Percentiles rank a stretch among this genome's conserved stretches.
Evolutionary conservation across 2,888 invertebrate species (phyloP).

Genomic region (Actias luna): DNA sequence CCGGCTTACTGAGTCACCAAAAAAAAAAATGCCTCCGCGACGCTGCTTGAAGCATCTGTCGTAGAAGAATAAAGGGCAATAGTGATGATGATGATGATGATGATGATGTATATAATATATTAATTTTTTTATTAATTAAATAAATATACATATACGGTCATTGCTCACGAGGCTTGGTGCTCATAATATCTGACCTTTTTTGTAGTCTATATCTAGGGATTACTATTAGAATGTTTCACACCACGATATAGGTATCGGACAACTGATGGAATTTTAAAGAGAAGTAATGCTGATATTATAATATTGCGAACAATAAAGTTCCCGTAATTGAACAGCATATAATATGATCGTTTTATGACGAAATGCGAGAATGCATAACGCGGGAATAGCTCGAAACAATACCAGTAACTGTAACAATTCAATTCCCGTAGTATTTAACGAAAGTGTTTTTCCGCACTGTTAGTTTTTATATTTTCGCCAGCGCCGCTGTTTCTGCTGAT

Average conservation of each 20-base stretch:
- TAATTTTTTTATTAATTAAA: too few species aligned
- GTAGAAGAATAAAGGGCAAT: too few species aligned
- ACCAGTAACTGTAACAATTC: slow-evolving; percentile 9
- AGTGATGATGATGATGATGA: too few species aligned
- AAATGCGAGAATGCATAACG: slow-evolving; percentile 3
- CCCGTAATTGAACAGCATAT: slow-evolving; percentile 8
- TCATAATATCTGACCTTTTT: too few species aligned
- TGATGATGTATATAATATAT: too few species aligned
- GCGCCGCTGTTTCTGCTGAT: neutral
- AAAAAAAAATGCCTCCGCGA: too few species aligned
- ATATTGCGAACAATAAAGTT: neutral
- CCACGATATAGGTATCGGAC: neutral
- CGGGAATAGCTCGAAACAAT: slow-evolving; percentile 13
- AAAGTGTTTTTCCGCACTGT: slow-evolving; percentile 18
- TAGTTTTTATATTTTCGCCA: slow-evolving; percentile 10
- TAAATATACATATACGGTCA: too few species aligned
- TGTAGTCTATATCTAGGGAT: neutral
- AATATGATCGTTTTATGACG: slow-evolving; percentile 6
- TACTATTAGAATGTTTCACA: neutral
- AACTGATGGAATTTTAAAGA: neutral
- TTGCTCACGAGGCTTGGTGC: too few species aligned
- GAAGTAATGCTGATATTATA: slow-evolving; percentile 2
- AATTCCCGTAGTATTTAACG: slow-evolving; percentile 13
- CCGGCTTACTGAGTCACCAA: too few species aligned
- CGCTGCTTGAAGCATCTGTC: too few species aligned